Evolutionary conservation across 2,113 vertebrate genomes (phyloP).

Genomic region (Apeltes quadracus): DNA sequence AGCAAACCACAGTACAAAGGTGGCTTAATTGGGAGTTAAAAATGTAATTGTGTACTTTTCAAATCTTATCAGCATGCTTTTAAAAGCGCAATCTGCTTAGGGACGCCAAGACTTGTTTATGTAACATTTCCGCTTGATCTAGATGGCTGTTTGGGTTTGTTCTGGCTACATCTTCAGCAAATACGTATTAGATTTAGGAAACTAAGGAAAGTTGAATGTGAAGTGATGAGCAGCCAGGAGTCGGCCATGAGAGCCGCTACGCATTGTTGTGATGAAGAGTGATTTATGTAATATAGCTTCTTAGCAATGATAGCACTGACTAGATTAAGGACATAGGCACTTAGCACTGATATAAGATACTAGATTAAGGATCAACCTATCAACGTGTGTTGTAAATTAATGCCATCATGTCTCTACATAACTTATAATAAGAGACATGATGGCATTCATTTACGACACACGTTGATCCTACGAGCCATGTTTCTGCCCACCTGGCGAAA

Average conservation of each 20-base stretch:
- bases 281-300: not conserved
- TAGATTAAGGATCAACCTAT: too few relatives aligned
- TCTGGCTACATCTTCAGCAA: not conserved
- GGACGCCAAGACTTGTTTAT: conserved; percentile 23
- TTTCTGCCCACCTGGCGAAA: not conserved
- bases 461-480: not conserved
- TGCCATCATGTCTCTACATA: too few relatives aligned
- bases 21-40: conserved; percentile 55
- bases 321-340: not conserved
- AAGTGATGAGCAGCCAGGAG: not conserved
- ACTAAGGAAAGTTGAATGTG: not conserved
- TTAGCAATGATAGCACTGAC: not conserved
- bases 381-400: too few relatives aligned
- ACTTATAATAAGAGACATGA: too few relatives aligned
- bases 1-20: conserved; percentile 49
- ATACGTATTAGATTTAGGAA: not conserved
- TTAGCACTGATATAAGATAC: too few relatives aligned
- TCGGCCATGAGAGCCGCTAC: not conserved
- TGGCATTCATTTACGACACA: not conserved
- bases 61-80: conserved; percentile 54
- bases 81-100: conserved; percentile 31
- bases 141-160: conserved; percentile 22
- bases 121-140: conserved; percentile 19
- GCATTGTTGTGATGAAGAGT: not conserved
- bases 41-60: conserved; percentile 49